Evolutionary conservation across 2,797 vertebrate species (phyloP).

Genomic region (Phoeniculus purpureus): DNA sequence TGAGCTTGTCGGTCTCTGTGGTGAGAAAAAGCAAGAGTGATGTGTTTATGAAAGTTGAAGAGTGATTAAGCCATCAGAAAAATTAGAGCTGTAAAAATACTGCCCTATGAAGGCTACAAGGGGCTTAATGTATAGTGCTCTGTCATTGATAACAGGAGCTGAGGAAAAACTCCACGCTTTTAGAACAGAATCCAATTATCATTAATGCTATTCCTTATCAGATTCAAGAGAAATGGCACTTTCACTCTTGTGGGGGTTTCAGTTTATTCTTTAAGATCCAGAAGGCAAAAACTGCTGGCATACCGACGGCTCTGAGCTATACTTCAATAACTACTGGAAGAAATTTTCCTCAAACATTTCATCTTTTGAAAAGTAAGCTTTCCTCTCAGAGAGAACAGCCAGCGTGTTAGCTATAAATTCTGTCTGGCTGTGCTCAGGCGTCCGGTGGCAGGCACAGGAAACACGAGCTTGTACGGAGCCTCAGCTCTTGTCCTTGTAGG

Average conservation of each 20-base stretch:
- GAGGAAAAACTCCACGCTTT: background rate
- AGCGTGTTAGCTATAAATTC: background rate
- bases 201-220: background rate
- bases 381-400: background rate
- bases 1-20: background rate
- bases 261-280: background rate
- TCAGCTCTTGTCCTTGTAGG: background rate
- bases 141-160: background rate
- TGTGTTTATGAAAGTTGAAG: background rate
- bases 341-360: slow-evolving; percentile 14
- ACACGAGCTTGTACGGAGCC: background rate
- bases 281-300: background rate
- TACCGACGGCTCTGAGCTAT: background rate
- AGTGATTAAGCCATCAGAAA: background rate
- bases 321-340: background rate
- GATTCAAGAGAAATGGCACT: background rate
- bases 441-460: background rate
- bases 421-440: accelerated
- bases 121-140: background rate
- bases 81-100: background rate
- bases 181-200: background rate
- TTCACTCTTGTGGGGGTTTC: background rate
- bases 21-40: background rate
- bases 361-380: background rate
- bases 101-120: background rate